These are phyloP conservation scores for Aeoliscus strigatus DNA, from an alignment of 2,797 vertebrate genomes.

Conservation along the genomic window DNA sequence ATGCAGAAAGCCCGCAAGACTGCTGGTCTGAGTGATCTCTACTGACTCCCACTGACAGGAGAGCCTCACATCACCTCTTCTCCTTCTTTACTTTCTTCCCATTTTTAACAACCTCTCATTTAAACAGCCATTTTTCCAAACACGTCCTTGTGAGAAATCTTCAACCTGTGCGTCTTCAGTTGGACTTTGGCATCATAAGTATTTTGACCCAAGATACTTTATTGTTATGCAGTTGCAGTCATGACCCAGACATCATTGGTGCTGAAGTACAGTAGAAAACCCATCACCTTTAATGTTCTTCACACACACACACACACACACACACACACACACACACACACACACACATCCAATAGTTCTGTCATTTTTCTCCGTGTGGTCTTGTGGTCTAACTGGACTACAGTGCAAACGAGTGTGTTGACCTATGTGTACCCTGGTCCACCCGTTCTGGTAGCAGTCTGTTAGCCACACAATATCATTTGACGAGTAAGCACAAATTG, in stretches of 20 bases:
- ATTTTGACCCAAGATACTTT: slow-evolving; percentile 19
- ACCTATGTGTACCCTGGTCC: slow-evolving; percentile 2
- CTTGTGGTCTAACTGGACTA: slow-evolving; percentile 3
- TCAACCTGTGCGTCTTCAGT: slow-evolving; percentile 11
- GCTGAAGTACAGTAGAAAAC: neutral
- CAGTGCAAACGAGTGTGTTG: slow-evolving; percentile 3
- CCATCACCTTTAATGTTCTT: neutral
- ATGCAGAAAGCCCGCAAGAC: slow-evolving; percentile 99
- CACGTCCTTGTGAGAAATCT: slow-evolving; percentile 6
- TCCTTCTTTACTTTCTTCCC: slow-evolving; percentile 18
- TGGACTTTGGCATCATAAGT: slow-evolving; percentile 8
- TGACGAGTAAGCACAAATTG: slow-evolving; percentile 52
- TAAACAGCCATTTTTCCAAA: slow-evolving; percentile 2
- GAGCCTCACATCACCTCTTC: slow-evolving; percentile 13
- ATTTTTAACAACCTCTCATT: slow-evolving; percentile 29
- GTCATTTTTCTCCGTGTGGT: neutral
- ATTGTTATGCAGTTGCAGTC: slow-evolving; percentile 9
- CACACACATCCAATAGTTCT: neutral
- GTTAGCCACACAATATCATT: slow-evolving; percentile 33
- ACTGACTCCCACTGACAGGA: slow-evolving; percentile 72
- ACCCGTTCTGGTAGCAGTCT: slow-evolving; percentile 15
- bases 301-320: neutral
- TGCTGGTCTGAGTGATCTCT: slow-evolving; percentile 95
- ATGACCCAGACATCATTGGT: slow-evolving; percentile 10
- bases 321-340: too few species aligned